Percentiles rank a stretch among this genome's conserved stretches.
These are phyloP conservation scores for Saccopteryx leptura DNA, from an alignment of 2,113 vertebrate species.

Conservation along the genomic window DNA sequence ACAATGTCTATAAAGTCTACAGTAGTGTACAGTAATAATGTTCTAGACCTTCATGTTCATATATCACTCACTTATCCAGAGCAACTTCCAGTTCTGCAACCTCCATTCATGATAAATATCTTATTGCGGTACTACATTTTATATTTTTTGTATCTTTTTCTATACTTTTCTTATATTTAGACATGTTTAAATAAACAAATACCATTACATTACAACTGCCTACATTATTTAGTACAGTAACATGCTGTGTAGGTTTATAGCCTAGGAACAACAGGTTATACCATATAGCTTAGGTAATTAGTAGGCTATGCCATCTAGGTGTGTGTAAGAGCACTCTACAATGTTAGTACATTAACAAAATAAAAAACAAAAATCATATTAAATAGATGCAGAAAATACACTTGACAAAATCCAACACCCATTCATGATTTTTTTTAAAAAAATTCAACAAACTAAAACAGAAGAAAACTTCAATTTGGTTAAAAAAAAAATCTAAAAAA, in stretches of 20 bases:
- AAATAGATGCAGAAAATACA: no score
- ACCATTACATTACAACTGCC: background rate
- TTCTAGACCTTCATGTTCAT: background rate
- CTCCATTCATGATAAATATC: background rate
- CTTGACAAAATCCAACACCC: no score
- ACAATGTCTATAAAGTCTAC: background rate
- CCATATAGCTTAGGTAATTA: background rate
- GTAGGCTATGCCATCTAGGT: background rate
- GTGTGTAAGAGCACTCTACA: background rate
- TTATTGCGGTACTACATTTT: background rate
- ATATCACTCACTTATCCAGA: background rate
- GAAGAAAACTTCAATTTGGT: no score
- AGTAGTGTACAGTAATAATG: background rate
- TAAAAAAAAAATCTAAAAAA: no score
- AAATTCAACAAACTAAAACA: no score
- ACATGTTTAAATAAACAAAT: background rate
- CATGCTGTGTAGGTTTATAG: background rate
- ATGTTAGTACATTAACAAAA: background rate
- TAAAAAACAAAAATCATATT: no score
- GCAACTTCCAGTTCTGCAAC: background rate
- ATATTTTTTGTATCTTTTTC: background rate
- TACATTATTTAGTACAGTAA: background rate
- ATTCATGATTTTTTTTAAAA: no score
- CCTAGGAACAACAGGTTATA: background rate
- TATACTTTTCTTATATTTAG: background rate